phyloP scores from a whole-genome alignment of 2,797 vertebrate species.

The Champsocephalus gunnari region DNA sequence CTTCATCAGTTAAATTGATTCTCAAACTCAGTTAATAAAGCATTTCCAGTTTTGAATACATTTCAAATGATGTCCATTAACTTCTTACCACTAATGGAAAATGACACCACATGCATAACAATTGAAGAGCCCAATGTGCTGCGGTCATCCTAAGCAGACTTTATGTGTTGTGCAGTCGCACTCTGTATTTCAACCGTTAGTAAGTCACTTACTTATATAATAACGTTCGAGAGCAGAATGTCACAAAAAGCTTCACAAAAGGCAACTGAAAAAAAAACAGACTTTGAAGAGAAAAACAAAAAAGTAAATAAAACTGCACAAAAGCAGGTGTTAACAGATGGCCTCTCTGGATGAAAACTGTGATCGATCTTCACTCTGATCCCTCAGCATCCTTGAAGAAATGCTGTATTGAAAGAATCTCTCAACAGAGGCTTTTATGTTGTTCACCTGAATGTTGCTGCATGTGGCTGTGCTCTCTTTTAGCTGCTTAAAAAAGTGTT shows the following conservation, averaged over 20 bases:
- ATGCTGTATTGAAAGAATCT: conserved; percentile 7
- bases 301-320: not conserved
- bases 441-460: conserved; percentile 30
- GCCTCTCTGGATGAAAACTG: too few species aligned
- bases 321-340: not conserved
- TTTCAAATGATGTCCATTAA: not conserved
- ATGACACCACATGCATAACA: too few species aligned
- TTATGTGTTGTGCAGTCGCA: too few species aligned
- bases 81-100: too few species aligned
- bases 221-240: not conserved
- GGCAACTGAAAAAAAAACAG: too few species aligned
- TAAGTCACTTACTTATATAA: not conserved
- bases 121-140: too few species aligned
- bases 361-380: conserved; percentile 11
- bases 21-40: not conserved
- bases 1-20: not conserved
- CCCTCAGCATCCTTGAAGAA: conserved; percentile 26
- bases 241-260: not conserved
- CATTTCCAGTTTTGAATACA: not conserved
- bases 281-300: not conserved
- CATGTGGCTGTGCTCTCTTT: conserved; percentile 37
- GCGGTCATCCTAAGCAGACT: too few species aligned
- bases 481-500: conserved; percentile 6
- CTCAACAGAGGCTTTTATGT: conserved; percentile 3
- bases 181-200: too few species aligned